Percentiles rank a stretch among this genome's conserved stretches.
phyloP scores from a whole-genome alignment of 2,888 invertebrate genomes.

The Pyrgus malvae region DNA sequence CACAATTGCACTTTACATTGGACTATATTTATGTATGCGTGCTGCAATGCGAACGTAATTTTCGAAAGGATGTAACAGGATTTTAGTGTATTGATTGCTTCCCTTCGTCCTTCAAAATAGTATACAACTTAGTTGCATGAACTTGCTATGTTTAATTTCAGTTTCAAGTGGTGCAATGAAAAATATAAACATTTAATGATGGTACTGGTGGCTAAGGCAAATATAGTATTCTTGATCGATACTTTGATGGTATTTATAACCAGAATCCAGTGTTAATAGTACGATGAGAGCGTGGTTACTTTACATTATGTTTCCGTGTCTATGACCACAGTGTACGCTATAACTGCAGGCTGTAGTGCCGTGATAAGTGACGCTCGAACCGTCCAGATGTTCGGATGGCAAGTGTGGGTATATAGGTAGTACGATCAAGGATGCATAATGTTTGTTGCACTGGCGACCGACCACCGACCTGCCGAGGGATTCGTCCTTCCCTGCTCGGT shows the following conservation, averaged over 20 bases:
- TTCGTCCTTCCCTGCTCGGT: constrained; percentile 95
- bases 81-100: too few relatives aligned
- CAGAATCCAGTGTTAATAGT: neutral
- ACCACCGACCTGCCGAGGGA: constrained; percentile 93
- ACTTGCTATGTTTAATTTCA: too few relatives aligned
- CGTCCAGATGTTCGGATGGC: constrained; percentile 5
- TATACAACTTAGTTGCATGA: too few relatives aligned
- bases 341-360: constrained; percentile 33
- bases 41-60: too few relatives aligned
- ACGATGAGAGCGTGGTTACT: neutral
- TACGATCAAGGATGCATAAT: neutral
- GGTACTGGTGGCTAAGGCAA: too few relatives aligned
- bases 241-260: neutral
- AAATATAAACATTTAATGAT: too few relatives aligned
- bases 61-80: too few relatives aligned
- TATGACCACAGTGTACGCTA: constrained; percentile 26
- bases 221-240: neutral
- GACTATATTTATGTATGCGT: too few relatives aligned
- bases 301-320: neutral
- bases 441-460: constrained; percentile 29
- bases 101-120: too few relatives aligned
- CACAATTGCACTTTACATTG: too few relatives aligned
- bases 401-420: neutral
- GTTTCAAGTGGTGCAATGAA: too few relatives aligned
- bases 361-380: constrained; percentile 16